Percentiles rank a stretch among this genome's conserved stretches.
Evolutionary conservation across 2,888 invertebrate species (phyloP).

Genomic region (Leucophenga maculata): DNA sequence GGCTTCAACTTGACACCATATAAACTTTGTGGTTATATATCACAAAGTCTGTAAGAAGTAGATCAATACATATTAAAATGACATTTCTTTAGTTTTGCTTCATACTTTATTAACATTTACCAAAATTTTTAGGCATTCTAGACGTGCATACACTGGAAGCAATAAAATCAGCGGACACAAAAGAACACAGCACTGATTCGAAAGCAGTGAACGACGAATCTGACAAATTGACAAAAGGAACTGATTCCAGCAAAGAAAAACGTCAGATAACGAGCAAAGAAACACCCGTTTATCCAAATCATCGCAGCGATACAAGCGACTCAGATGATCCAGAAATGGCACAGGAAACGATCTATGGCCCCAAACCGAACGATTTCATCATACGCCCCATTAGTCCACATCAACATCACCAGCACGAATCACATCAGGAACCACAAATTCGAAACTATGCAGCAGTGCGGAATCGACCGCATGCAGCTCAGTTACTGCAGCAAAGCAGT

Average conservation of each 20-base stretch:
- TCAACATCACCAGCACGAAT: slow-evolving; percentile 64
- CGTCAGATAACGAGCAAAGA: slow-evolving; percentile 68
- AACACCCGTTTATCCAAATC: slow-evolving; percentile 67
- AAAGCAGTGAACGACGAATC: slow-evolving; percentile 34
- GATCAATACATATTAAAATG: neutral
- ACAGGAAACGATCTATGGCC: slow-evolving; percentile 69
- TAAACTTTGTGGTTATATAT: no score
- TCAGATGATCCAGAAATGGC: slow-evolving; percentile 69
- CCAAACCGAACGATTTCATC: slow-evolving; percentile 69
- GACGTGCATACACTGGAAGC: slow-evolving; percentile 49
- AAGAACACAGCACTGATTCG: slow-evolving; percentile 35
- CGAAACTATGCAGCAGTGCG: slow-evolving; percentile 65
- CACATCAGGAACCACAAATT: slow-evolving; percentile 66
- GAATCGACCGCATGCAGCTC: slow-evolving; percentile 65
- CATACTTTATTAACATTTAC: neutral
- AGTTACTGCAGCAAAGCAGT: slow-evolving; percentile 47
- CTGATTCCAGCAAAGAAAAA: slow-evolving; percentile 66
- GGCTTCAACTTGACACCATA: no score
- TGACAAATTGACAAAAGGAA: slow-evolving; percentile 35
- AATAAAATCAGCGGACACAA: slow-evolving; percentile 49
- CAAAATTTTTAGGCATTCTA: slow-evolving; percentile 46
- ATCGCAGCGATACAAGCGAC: slow-evolving; percentile 56
- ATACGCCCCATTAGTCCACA: slow-evolving; percentile 69
- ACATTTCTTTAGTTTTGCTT: no score
- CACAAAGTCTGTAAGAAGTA: no score